Conservation (phyloP, 2,113 vertebrate species). For the Bucco capensis region DNA sequence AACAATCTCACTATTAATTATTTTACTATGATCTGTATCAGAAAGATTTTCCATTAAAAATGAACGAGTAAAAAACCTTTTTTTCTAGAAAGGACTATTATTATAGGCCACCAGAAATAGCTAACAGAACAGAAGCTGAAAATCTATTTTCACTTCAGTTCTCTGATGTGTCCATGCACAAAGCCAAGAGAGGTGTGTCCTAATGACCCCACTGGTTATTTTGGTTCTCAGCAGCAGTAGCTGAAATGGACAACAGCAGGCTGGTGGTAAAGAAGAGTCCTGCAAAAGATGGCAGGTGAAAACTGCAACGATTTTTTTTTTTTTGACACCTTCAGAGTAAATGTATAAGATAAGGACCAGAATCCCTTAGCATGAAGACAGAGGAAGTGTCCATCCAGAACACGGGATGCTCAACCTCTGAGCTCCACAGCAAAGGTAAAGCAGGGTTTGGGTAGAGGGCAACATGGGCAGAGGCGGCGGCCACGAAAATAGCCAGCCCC, state of each 20-base stretch:
- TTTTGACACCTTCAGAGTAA: background rate
- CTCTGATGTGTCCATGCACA: background rate
- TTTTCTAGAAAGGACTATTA: background rate
- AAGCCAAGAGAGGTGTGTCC: background rate
- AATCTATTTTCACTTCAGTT: background rate
- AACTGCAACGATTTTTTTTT: background rate
- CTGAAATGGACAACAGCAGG: accelerated
- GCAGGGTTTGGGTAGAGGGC: background rate
- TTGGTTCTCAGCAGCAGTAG: background rate
- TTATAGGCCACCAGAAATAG: background rate
- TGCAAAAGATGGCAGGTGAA: background rate
- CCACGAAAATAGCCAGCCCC: background rate
- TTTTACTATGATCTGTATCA: background rate
- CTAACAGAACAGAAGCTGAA: background rate
- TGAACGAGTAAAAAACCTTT: background rate
- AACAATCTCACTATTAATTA: background rate
- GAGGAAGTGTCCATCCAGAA: background rate
- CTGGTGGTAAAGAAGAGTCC: background rate
- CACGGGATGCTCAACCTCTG: accelerated
- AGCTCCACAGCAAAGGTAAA: background rate
- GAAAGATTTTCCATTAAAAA: background rate
- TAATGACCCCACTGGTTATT: background rate
- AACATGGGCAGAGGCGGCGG: accelerated
- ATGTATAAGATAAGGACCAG: background rate
- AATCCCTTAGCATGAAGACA: background rate